These are phyloP conservation scores for Ophraella communa DNA, from an alignment of 2,888 invertebrate species.

Conservation along the genomic window DNA sequence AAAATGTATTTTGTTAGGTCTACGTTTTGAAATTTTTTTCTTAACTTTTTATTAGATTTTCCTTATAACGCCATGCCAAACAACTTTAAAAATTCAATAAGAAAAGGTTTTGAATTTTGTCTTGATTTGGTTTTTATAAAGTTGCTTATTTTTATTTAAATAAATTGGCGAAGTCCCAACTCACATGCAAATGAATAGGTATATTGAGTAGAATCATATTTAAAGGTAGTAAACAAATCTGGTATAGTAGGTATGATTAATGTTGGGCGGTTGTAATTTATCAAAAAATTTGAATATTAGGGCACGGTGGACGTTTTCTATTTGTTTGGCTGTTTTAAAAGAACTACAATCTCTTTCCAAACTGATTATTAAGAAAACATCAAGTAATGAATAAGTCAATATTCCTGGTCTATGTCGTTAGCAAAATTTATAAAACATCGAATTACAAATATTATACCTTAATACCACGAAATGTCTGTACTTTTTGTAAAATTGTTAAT, in stretches of 20 bases:
- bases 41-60: too few species aligned
- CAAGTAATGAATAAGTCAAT: not conserved
- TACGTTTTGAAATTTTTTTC: too few species aligned
- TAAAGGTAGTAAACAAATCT: constrained; percentile 7
- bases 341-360: not conserved
- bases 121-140: not conserved
- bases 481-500: too few species aligned
- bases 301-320: not conserved
- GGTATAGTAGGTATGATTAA: constrained; percentile 9
- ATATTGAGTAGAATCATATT: not conserved
- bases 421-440: not conserved
- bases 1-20: too few species aligned
- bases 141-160: too few species aligned
- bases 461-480: not conserved
- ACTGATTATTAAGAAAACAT: not conserved
- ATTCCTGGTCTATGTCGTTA: not conserved
- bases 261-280: not conserved
- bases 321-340: constrained; percentile 5
- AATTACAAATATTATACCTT: not conserved
- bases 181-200: not conserved
- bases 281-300: constrained; percentile 9
- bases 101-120: not conserved
- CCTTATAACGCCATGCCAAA: too few species aligned
- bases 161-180: not conserved
- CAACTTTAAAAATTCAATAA: too few species aligned